Percentiles rank a stretch among this genome's conserved stretches.
Conservation (phyloP, 2,888 invertebrate genomes). For the Rotaria magnacalcarata region DNA sequence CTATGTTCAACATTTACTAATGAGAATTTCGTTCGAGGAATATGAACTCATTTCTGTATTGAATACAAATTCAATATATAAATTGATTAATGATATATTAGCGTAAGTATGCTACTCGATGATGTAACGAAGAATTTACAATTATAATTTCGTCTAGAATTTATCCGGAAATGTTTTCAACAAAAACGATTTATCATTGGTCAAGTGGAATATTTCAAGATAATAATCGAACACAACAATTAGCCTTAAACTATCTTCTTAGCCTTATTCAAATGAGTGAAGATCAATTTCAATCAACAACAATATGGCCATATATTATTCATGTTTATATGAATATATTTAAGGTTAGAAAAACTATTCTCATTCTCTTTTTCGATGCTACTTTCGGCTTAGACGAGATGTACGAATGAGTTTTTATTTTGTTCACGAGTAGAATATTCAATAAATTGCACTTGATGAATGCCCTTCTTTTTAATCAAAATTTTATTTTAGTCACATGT, state of each 20-base stretch:
- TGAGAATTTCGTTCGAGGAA: neutral
- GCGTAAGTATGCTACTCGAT: neutral
- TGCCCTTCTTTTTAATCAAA: neutral
- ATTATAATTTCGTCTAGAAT: neutral
- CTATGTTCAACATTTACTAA: neutral
- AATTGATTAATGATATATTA: neutral
- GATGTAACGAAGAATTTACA: neutral
- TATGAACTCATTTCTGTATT: neutral
- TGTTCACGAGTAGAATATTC: no score
- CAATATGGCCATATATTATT: constrained; percentile 3
- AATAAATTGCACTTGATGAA: no score
- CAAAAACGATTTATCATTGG: neutral
- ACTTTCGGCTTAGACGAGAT: no score
- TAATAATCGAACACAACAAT: constrained; percentile 17
- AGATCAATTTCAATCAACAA: constrained; percentile 21
- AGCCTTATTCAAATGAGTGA: constrained; percentile 17
- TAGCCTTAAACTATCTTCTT: neutral
- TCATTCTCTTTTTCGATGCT: no score
- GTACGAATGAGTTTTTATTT: no score
- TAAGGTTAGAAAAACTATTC: neutral
- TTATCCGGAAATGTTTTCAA: neutral
- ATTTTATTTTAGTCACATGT: neutral
- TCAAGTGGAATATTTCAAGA: constrained; percentile 22
- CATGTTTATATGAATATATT: neutral
- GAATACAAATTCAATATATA: neutral